Conservation (phyloP, 2,797 vertebrate species). For the Gymnothorax reevesii region DNA sequence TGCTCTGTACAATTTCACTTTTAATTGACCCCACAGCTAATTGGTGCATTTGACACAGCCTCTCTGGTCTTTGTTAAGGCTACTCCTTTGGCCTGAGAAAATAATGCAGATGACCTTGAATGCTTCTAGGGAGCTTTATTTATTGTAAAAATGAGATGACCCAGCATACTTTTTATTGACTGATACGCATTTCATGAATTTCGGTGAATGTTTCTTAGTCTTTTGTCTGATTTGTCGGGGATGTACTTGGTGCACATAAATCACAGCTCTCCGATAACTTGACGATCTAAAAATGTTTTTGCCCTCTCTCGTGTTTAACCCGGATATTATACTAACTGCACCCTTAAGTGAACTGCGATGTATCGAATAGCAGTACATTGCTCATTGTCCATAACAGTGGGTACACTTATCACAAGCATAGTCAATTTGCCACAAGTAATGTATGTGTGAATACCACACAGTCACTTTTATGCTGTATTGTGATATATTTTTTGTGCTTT, state of each 20-base stretch:
- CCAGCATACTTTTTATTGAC: not conserved
- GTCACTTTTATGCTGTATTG: slow-evolving; percentile 10
- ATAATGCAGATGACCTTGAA: not conserved
- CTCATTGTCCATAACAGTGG: not conserved
- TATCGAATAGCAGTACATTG: slow-evolving; percentile 2
- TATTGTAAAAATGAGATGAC: not conserved
- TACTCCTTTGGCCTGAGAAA: not conserved
- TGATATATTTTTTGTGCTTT: slow-evolving; percentile 23
- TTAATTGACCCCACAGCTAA: not conserved
- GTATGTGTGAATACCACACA: slow-evolving; percentile 1
- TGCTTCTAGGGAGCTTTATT: not conserved
- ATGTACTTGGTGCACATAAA: not conserved
- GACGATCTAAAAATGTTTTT: not conserved
- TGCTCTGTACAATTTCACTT: not conserved
- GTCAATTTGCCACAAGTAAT: not conserved
- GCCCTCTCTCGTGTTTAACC: not conserved
- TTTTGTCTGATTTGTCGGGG: not conserved
- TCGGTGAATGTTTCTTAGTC: not conserved
- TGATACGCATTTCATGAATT: not conserved
- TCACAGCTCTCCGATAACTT: not conserved
- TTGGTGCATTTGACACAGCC: not conserved
- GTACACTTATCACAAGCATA: not conserved
- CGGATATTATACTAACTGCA: not conserved
- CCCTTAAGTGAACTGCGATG: not conserved
- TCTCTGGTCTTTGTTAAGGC: not conserved